Conservation (phyloP, 2,113 vertebrate genomes). For the Pseudopipra pipra region DNA sequence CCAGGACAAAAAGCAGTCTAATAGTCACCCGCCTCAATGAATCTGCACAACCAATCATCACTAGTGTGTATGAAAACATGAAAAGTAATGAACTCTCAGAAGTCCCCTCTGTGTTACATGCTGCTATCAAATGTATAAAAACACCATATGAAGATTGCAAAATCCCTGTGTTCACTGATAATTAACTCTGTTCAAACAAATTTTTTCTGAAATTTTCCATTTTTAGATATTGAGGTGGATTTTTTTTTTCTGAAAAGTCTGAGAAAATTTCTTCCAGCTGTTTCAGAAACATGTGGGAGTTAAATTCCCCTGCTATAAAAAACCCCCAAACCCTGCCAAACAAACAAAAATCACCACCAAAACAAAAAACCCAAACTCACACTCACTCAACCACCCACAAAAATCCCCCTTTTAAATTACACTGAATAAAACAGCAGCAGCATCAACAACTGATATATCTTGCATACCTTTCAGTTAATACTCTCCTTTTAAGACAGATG, state of each 20-base stretch:
- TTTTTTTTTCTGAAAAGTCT: neutral
- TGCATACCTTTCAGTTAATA: neutral
- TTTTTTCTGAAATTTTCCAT: neutral
- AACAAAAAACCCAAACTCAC: neutral
- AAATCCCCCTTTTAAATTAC: neutral
- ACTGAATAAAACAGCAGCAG: neutral
- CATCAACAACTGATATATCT: neutral
- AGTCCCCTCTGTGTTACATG: neutral
- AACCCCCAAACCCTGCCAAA: neutral
- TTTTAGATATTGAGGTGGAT: neutral
- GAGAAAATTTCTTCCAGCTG: neutral
- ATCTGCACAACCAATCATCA: neutral
- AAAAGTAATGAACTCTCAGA: neutral
- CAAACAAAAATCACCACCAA: neutral
- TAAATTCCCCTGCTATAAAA: neutral
- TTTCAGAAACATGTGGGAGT: neutral
- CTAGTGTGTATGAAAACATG: neutral
- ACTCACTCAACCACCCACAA: neutral
- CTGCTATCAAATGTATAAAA: neutral
- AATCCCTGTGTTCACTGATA: neutral
- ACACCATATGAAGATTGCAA: neutral
- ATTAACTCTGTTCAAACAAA: neutral
- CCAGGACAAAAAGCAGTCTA: neutral
- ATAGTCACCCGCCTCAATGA: neutral
- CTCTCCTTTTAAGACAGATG: neutral